These are phyloP conservation scores for Halocynthia roretzi DNA, from an alignment of 23 tunicate genomes.

Conservation along the genomic window DNA sequence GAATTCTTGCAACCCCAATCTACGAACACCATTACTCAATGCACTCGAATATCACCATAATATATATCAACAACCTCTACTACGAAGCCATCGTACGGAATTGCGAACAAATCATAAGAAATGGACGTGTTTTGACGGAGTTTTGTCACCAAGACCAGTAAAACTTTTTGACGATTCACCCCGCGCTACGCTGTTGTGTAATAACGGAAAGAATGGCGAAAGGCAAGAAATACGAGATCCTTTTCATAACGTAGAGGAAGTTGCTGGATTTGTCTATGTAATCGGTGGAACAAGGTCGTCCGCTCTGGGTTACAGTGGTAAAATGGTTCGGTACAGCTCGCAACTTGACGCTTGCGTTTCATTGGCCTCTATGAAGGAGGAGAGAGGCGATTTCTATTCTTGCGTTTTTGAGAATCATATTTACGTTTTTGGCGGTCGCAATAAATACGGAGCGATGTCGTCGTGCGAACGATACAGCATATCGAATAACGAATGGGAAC, in stretches of 20 bases:
- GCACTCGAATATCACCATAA: constrained; percentile 53
- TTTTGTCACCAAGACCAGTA: constrained; percentile 39
- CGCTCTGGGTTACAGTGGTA: constrained; percentile 49
- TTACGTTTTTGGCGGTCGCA: constrained; percentile 79
- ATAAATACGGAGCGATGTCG: constrained; percentile 35
- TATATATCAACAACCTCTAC: constrained; percentile 49
- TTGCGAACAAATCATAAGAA: constrained; percentile 19
- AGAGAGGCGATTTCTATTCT: constrained; percentile 74
- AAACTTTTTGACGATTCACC: constrained; percentile 21
- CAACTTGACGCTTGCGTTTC: constrained; percentile 40
- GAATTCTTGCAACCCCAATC: background rate
- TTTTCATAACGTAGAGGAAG: constrained; percentile 72
- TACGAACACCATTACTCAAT: constrained; percentile 12
- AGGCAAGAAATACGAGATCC: constrained; percentile 70
- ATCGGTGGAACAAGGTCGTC: constrained; percentile 65
- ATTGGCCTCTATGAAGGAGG: constrained; percentile 53
- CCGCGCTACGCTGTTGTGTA: background rate
- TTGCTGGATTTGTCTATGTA: constrained; percentile 77
- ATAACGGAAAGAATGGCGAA: background rate
- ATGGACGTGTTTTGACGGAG: constrained; percentile 64
- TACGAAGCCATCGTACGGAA: constrained; percentile 23
- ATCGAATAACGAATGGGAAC: constrained; percentile 35
- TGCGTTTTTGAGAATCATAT: constrained; percentile 41
- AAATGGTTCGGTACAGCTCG: constrained; percentile 75
- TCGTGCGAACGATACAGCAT: constrained; percentile 74